These are phyloP conservation scores for Vireo altiloquus DNA, from an alignment of 2,113 vertebrate genomes.

Conservation along the genomic window DNA sequence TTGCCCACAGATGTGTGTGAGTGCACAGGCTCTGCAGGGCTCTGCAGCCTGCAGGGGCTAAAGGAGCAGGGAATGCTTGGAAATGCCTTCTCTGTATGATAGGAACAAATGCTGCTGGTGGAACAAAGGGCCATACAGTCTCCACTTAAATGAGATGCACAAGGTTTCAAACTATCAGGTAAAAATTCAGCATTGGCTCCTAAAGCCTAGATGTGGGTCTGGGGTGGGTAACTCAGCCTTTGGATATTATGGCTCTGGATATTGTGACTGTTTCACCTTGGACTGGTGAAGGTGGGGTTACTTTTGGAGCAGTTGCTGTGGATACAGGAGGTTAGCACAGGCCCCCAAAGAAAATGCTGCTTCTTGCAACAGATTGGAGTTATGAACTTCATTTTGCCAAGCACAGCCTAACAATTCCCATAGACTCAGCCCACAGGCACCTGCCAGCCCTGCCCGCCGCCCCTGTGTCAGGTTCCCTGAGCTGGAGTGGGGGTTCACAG, in stretches of 20 bases:
- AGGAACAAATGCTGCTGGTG: neutral
- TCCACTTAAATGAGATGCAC: neutral
- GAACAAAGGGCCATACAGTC: neutral
- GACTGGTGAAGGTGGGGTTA: neutral
- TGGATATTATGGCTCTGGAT: neutral
- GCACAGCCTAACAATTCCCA: rapidly evolving
- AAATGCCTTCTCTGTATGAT: neutral
- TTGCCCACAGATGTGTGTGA: rapidly evolving
- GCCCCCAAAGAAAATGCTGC: rapidly evolving
- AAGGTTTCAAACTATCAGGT: neutral
- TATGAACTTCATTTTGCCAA: rapidly evolving
- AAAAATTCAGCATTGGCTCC: neutral
- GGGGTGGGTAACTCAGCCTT: neutral
- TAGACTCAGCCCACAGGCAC: rapidly evolving
- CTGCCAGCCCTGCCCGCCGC: rapidly evolving
- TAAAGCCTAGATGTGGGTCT: rapidly evolving
- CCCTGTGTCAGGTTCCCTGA: rapidly evolving
- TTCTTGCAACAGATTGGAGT: neutral
- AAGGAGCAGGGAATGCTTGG: neutral
- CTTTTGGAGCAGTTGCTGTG: neutral
- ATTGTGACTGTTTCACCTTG: neutral
- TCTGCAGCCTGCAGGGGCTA: neutral
- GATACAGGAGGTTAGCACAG: neutral
- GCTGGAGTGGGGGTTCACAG: neutral
- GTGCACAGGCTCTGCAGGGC: neutral